These are phyloP conservation scores for Scaeva pyrastri DNA, from an alignment of 2,888 invertebrate species.

Conservation along the genomic window DNA sequence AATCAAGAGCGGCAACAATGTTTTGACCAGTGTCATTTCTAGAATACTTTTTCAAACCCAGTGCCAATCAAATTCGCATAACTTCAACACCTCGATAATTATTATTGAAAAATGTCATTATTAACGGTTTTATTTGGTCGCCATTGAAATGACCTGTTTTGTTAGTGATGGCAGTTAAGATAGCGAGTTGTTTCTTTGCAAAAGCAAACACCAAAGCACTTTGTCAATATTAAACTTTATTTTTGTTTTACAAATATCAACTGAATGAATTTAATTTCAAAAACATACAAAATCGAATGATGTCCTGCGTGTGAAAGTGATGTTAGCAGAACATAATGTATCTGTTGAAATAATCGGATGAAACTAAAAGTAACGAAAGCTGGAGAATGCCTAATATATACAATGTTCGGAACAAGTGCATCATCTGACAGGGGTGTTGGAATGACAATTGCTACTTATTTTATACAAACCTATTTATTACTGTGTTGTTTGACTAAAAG, in stretches of 20 bases:
- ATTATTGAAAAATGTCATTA: background rate
- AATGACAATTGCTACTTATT: constrained; percentile 4
- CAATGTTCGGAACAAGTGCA: background rate
- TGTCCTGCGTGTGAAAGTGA: background rate
- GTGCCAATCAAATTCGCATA: background rate
- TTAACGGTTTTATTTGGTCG: background rate
- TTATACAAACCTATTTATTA: background rate
- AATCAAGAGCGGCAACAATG: constrained; percentile 16
- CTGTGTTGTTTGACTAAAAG: constrained; percentile 29
- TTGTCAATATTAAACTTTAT: background rate
- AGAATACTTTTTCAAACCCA: background rate
- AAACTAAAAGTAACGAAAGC: background rate
- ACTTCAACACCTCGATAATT: background rate
- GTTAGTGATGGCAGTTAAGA: constrained; percentile 23
- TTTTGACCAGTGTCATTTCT: constrained; percentile 27
- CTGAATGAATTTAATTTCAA: background rate
- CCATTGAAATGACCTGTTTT: background rate
- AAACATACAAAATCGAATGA: background rate
- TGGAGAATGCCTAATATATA: constrained; percentile 5
- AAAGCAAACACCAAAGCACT: constrained; percentile 17
- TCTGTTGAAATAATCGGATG: background rate
- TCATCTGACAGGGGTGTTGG: background rate
- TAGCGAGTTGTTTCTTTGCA: background rate
- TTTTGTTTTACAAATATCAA: background rate
- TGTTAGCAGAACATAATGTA: background rate